Conservation (phyloP, 2,888 invertebrate genomes). For the Nephrotoma guestfalica region DNA sequence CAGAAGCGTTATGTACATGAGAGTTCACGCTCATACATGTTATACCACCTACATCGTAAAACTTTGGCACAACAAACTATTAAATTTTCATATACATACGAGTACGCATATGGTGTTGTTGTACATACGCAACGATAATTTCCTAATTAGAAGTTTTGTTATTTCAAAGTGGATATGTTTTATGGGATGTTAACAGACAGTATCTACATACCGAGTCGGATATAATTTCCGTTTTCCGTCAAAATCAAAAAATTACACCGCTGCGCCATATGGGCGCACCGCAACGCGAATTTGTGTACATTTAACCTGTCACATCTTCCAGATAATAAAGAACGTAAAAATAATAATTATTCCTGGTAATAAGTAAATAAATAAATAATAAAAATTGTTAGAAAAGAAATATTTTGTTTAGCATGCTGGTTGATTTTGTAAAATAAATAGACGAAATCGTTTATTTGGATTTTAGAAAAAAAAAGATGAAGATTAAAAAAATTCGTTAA, state of each 20-base stretch:
- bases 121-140: not conserved
- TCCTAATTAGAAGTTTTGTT: not conserved
- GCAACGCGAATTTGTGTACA: not conserved
- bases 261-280: not conserved
- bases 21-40: not conserved
- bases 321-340: not conserved
- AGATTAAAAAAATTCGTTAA: not conserved
- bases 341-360: not conserved
- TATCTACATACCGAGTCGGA: not conserved
- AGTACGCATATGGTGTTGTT: not conserved
- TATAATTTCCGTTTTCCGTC: not conserved
- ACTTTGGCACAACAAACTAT: not conserved
- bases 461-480: not conserved
- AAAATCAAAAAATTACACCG: not conserved
- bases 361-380: not conserved
- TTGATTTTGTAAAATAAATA: not conserved
- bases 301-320: not conserved
- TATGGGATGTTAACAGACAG: not conserved
- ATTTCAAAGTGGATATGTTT: not conserved
- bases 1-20: not conserved
- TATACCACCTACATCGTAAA: not conserved
- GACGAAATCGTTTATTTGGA: not conserved
- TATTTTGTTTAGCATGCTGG: not conserved
- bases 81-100: not conserved
- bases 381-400: not conserved